These are phyloP conservation scores for Thamnophis sirtalis DNA, from an alignment of 2,113 vertebrate genomes.

Conservation along the genomic window DNA sequence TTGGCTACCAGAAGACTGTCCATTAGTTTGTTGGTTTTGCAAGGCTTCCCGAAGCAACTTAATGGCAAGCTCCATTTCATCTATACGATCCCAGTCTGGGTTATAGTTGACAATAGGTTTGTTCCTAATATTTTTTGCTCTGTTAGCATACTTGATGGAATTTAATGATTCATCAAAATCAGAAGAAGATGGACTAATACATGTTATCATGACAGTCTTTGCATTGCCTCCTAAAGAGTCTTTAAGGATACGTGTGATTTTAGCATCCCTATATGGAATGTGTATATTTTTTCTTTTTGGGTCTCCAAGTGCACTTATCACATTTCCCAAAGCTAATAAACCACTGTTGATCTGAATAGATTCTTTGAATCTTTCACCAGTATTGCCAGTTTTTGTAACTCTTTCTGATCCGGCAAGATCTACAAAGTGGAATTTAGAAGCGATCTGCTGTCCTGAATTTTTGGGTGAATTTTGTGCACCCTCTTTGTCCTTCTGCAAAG, in stretches of 20 bases:
- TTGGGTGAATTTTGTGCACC: slow-evolving; percentile 43
- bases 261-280: slow-evolving; percentile 86
- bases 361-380: slow-evolving; percentile 82
- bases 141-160: slow-evolving; percentile 85
- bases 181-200: slow-evolving; percentile 83
- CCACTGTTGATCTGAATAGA: slow-evolving; percentile 85
- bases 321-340: slow-evolving; percentile 84
- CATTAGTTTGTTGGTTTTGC: slow-evolving; percentile 69
- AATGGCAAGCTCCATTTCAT: slow-evolving; percentile 82
- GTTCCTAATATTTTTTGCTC: slow-evolving; percentile 82
- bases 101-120: slow-evolving; percentile 76
- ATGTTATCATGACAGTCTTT: slow-evolving; percentile 87
- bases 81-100: slow-evolving; percentile 69
- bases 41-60: slow-evolving; percentile 78
- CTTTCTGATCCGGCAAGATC: slow-evolving; percentile 89
- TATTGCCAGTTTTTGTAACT: slow-evolving; percentile 82
- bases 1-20: slow-evolving; percentile 51
- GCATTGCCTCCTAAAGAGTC: slow-evolving; percentile 89
- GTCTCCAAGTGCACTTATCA: slow-evolving; percentile 87
- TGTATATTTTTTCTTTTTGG: slow-evolving; percentile 72
- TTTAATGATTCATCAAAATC: slow-evolving; percentile 83
- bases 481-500: slow-evolving; percentile 38
- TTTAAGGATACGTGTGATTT: slow-evolving; percentile 89
- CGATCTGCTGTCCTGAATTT: slow-evolving; percentile 50
- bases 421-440: slow-evolving; percentile 88